Percentiles rank a stretch among this genome's conserved stretches.
These are phyloP conservation scores for Agrotis puta DNA, from an alignment of 2,888 invertebrate species.

Conservation along the genomic window DNA sequence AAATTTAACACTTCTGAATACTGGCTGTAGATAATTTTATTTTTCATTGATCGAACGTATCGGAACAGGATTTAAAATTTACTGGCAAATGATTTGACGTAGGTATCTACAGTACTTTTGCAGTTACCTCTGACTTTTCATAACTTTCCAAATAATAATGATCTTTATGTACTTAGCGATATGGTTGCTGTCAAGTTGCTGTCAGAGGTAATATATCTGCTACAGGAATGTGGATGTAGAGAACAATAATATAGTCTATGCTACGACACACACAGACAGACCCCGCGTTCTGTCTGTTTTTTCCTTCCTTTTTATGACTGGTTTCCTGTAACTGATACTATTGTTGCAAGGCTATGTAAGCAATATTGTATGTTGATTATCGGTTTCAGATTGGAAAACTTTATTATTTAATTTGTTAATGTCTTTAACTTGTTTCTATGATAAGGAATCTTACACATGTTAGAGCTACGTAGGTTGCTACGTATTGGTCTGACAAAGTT, in stretches of 20 bases:
- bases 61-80: conserved; percentile 35
- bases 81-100: conserved; percentile 8
- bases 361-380: neutral
- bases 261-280: neutral
- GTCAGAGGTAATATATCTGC: no score
- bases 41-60: conserved; percentile 41
- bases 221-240: neutral
- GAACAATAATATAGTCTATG: conserved; percentile 20
- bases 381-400: neutral
- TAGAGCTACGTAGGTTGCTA: no score
- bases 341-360: conserved; percentile 24
- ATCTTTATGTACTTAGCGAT: no score
- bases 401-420: no score
- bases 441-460: neutral
- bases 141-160: no score
- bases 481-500: no score
- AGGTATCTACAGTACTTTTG: neutral
- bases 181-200: no score
- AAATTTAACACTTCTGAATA: conserved; percentile 42
- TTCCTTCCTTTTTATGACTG: conserved; percentile 26
- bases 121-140: no score
- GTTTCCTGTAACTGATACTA: conserved; percentile 27
- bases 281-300: conserved; percentile 11
- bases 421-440: neutral
- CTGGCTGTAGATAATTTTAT: conserved; percentile 41